Conservation (phyloP, 2,797 vertebrate genomes). For the Prionace glauca region DNA sequence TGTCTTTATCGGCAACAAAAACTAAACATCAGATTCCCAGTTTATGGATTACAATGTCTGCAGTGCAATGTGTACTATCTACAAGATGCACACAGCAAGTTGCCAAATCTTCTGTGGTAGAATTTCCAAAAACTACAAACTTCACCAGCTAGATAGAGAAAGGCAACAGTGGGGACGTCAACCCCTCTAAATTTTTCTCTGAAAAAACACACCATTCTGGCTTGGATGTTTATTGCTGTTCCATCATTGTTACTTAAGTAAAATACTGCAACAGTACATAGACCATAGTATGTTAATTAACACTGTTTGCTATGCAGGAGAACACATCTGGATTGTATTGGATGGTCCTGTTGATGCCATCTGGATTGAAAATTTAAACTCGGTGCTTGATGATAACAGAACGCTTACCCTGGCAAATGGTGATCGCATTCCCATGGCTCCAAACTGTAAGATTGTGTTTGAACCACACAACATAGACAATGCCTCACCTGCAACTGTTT, state of each 20-base stretch:
- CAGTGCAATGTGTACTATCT: not conserved
- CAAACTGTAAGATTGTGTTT: conserved; percentile 91
- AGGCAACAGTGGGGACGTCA: not conserved
- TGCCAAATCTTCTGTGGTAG: not conserved
- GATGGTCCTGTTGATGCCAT: conserved; percentile 96
- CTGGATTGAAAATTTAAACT: conserved; percentile 98
- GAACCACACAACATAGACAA: conserved; percentile 97
- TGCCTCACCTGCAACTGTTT: conserved; percentile 91
- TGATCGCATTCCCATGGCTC: conserved; percentile 92
- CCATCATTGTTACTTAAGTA: not conserved
- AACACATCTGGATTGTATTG: conserved; percentile 92
- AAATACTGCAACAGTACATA: not conserved
- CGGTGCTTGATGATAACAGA: conserved; percentile 91
- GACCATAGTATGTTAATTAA: not conserved
- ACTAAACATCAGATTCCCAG: not conserved
- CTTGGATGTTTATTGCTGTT: not conserved
- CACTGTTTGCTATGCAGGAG: conserved; percentile 58
- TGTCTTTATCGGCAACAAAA: not conserved
- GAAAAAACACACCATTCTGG: not conserved
- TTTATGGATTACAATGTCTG: not conserved
- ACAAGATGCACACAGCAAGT: not conserved
- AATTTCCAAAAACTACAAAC: not conserved
- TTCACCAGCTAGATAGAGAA: not conserved
- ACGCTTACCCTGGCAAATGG: conserved; percentile 91
- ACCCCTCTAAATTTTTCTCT: not conserved